Percentiles rank a stretch among this genome's conserved stretches.
Conservation (phyloP, 1,140 invertebrate species). For the Littorina saxatilis region DNA sequence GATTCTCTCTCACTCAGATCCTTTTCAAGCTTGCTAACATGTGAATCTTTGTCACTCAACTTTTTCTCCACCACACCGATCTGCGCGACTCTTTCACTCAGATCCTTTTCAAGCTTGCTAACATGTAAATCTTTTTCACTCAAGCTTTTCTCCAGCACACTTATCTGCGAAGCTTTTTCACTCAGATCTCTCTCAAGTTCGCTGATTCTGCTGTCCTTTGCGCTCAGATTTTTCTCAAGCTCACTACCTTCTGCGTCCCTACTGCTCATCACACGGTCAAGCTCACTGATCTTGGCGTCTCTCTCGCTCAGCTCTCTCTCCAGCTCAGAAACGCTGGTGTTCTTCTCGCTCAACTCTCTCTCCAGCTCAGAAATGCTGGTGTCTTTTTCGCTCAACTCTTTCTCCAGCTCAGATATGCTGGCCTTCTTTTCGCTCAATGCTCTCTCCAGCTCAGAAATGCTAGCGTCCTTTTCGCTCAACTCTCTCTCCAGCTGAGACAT, state of each 20-base stretch:
- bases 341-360: slow-evolving; percentile 16
- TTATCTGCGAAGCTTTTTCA: slow-evolving; percentile 33
- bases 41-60: slow-evolving; percentile 1
- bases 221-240: slow-evolving; percentile 43
- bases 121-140: slow-evolving; percentile 19
- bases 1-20: slow-evolving; percentile 45
- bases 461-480: neutral
- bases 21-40: neutral
- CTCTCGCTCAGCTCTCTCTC: slow-evolving; percentile 42
- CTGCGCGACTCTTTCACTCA: slow-evolving; percentile 8
- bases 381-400: slow-evolving; percentile 18
- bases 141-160: slow-evolving; percentile 45
- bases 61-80: slow-evolving; percentile 16
- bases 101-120: slow-evolving; percentile 52
- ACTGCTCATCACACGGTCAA: neutral
- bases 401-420: slow-evolving; percentile 4
- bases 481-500: slow-evolving; percentile 15
- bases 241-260: neutral
- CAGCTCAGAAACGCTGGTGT: slow-evolving; percentile 45
- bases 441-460: neutral
- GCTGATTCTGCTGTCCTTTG: neutral
- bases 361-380: slow-evolving; percentile 37
- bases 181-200: slow-evolving; percentile 11
- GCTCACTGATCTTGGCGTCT: neutral
- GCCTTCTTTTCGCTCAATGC: neutral